These are phyloP conservation scores for Ariolimax columbianus DNA, from an alignment of 2,888 invertebrate genomes.

Conservation along the genomic window DNA sequence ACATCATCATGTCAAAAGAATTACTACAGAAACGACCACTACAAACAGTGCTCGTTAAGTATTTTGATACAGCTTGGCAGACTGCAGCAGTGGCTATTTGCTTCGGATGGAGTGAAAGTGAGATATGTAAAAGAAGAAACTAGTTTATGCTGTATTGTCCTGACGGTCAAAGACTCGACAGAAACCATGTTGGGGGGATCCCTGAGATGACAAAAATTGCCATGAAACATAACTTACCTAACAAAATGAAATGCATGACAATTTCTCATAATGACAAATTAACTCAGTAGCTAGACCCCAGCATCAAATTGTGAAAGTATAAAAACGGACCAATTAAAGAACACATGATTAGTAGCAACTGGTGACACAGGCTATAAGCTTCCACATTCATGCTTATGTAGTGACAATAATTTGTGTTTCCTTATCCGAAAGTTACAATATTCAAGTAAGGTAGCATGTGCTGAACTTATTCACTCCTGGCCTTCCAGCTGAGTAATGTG, in stretches of 20 bases:
- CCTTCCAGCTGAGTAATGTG: too few species aligned
- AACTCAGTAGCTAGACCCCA: not conserved
- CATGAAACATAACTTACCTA: not conserved
- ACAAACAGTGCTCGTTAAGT: too few species aligned
- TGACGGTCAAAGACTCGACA: not conserved
- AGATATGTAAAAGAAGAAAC: too few species aligned
- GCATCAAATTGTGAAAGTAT: not conserved
- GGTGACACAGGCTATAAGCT: not conserved
- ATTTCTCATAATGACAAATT: not conserved
- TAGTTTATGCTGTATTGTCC: not conserved
- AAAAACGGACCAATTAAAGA: not conserved
- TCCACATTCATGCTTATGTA: not conserved
- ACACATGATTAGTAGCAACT: not conserved
- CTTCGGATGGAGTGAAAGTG: too few species aligned
- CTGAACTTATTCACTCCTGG: too few species aligned
- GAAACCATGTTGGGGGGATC: conserved; percentile 1
- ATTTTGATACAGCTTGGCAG: too few species aligned
- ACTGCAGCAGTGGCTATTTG: too few species aligned
- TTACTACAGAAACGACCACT: too few species aligned
- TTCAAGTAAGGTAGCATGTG: too few species aligned
- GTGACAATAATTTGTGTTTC: not conserved
- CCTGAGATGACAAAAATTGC: conserved; percentile 4
- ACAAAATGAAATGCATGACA: not conserved
- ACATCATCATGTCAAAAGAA: too few species aligned
- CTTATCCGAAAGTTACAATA: too few species aligned